Conservation (phyloP, 2,797 vertebrate genomes). For the Alosa sapidissima region DNA sequence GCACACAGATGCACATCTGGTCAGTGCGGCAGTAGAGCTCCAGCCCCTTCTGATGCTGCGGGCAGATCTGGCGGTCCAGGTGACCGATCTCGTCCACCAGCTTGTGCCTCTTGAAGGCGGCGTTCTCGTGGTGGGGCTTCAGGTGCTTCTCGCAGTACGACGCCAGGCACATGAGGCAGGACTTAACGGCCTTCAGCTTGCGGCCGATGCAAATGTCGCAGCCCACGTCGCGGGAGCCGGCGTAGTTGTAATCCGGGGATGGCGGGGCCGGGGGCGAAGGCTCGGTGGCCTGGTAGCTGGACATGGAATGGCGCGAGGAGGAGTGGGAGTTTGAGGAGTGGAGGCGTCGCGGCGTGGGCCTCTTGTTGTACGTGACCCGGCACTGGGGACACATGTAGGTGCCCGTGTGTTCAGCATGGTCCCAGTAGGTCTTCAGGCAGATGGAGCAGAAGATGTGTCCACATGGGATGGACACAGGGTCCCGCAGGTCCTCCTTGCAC, state of each 20-base stretch:
- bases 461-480: constrained; percentile 78
- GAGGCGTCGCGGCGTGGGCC: constrained; percentile 71
- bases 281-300: constrained; percentile 52
- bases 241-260: constrained; percentile 77
- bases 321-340: constrained; percentile 56
- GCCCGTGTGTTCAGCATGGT: constrained; percentile 74
- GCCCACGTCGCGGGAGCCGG: constrained; percentile 85
- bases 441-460: constrained; percentile 77
- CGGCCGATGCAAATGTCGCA: constrained; percentile 95
- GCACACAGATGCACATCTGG: constrained; percentile 97
- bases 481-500: constrained; percentile 78
- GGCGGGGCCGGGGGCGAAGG: constrained; percentile 72
- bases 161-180: constrained; percentile 94
- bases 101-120: constrained; percentile 94
- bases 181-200: constrained; percentile 93
- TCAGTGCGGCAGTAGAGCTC: constrained; percentile 97
- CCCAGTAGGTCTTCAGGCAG: constrained; percentile 82
- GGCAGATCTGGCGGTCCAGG: constrained; percentile 94
- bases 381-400: constrained; percentile 75
- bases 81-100: constrained; percentile 93
- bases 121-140: constrained; percentile 91
- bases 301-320: constrained; percentile 27
- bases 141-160: constrained; percentile 95
- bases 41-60: constrained; percentile 95
- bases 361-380: constrained; percentile 76